A percentile compares a stretch with the other conserved stretches of the same genome.
Conservation (phyloP, 2,888 invertebrate species). For the Scaptomyza polygonia region DNA sequence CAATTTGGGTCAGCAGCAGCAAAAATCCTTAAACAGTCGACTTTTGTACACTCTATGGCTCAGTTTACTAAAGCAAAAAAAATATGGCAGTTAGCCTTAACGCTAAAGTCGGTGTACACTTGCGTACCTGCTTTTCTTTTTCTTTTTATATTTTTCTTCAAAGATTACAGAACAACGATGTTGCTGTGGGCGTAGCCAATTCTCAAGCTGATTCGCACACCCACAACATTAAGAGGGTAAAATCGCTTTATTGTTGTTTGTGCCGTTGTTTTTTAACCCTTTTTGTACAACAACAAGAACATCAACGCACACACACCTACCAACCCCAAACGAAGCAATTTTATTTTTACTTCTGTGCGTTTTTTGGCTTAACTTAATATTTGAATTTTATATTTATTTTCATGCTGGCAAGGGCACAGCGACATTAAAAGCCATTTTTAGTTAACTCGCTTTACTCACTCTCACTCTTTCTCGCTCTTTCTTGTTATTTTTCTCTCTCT, state of each 20-base stretch:
- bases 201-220: constrained; percentile 41
- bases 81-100: background rate
- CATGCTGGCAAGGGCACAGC: constrained; percentile 69
- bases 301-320: constrained; percentile 7
- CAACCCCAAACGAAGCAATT: constrained; percentile 28
- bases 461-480: background rate
- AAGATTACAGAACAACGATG: constrained; percentile 20
- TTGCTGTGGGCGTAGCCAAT: constrained; percentile 41
- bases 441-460: constrained; percentile 47
- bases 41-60: constrained; percentile 30
- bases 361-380: constrained; percentile 76
- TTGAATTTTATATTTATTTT: constrained; percentile 78
- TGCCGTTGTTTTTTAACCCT: constrained; percentile 64
- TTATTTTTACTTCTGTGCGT: constrained; percentile 65
- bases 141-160: too few relatives aligned
- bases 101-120: background rate
- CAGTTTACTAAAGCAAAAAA: background rate
- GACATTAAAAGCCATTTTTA: constrained; percentile 77
- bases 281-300: constrained; percentile 46
- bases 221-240: constrained; percentile 65
- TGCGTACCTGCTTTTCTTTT: constrained; percentile 1
- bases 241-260: constrained; percentile 70
- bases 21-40: background rate
- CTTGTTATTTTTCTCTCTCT: background rate
- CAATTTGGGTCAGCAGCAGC: constrained; percentile 56